phyloP scores from a whole-genome alignment of 2,888 invertebrate species.

The Girardia tigrina region DNA sequence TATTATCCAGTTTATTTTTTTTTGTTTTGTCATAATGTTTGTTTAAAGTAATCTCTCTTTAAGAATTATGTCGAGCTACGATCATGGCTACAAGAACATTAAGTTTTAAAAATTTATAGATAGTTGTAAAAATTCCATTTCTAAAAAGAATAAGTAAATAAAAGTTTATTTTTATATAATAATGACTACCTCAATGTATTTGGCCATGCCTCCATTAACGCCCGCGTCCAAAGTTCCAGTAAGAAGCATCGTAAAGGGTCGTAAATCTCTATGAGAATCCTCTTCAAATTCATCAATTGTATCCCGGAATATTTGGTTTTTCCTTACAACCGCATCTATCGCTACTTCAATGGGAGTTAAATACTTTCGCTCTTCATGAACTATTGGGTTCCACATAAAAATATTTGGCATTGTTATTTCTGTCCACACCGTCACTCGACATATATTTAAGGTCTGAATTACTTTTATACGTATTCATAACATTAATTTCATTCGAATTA shows the following conservation, averaged over 20 bases:
- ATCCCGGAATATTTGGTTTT: background rate
- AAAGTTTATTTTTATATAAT: background rate
- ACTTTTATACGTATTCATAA: too few relatives aligned
- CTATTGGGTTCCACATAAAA: background rate
- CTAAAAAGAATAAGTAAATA: too few relatives aligned
- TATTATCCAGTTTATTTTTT: too few relatives aligned
- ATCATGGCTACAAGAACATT: too few relatives aligned
- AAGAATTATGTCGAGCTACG: too few relatives aligned
- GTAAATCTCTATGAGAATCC: constrained; percentile 38
- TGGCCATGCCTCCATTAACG: constrained; percentile 47
- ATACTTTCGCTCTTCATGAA: background rate
- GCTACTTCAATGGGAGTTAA: background rate
- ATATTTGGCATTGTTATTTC: background rate
- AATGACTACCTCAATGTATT: constrained; percentile 44
- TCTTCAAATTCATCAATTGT: background rate
- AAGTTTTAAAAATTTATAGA: too few relatives aligned
- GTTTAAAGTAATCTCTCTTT: too few relatives aligned
- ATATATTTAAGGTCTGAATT: background rate
- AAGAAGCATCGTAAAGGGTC: constrained; percentile 45
- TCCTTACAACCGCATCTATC: background rate
- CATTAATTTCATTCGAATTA: too few relatives aligned
- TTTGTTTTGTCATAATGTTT: too few relatives aligned
- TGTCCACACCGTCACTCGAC: background rate
- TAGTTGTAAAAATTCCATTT: too few relatives aligned
- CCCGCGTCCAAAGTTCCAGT: constrained; percentile 45